Percentiles rank a stretch among this genome's conserved stretches.
phyloP scores from a whole-genome alignment of 1,140 invertebrate species.

The Drosophila kikkawai region DNA sequence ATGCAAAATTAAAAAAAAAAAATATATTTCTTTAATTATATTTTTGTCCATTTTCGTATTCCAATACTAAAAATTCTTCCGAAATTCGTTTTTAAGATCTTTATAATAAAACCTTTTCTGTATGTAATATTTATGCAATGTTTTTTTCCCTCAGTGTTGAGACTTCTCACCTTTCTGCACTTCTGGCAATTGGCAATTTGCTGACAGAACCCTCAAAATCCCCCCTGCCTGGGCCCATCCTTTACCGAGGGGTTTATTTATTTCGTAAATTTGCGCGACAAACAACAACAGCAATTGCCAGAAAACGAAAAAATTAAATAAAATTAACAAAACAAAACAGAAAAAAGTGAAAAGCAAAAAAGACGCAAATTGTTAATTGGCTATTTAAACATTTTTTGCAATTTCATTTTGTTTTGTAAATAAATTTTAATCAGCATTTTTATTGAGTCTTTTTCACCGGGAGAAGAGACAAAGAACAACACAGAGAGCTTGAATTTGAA shows the following conservation, averaged over 20 bases:
- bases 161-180: constrained; percentile 58
- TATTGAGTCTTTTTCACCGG: constrained; percentile 29
- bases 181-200: constrained; percentile 18
- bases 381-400: constrained; percentile 67
- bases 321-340: constrained; percentile 26
- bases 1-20: no score
- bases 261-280: constrained; percentile 42
- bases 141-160: constrained; percentile 2
- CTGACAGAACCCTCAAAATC: background rate
- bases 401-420: constrained; percentile 59
- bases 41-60: background rate
- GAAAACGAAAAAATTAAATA: constrained; percentile 8
- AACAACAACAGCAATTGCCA: constrained; percentile 29
- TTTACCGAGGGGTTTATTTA: constrained; percentile 16
- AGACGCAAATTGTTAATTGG: constrained; percentile 78
- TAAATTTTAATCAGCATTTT: constrained; percentile 47
- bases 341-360: constrained; percentile 25
- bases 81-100: background rate
- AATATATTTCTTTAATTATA: no score
- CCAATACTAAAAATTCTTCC: background rate
- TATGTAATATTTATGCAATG: background rate
- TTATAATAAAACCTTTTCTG: background rate
- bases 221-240: background rate
- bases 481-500: constrained; percentile 13
- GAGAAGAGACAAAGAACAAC: constrained; percentile 35